Evolutionary conservation across 2,113 vertebrate species (phyloP).

Genomic region (Tapirus terrestris): DNA sequence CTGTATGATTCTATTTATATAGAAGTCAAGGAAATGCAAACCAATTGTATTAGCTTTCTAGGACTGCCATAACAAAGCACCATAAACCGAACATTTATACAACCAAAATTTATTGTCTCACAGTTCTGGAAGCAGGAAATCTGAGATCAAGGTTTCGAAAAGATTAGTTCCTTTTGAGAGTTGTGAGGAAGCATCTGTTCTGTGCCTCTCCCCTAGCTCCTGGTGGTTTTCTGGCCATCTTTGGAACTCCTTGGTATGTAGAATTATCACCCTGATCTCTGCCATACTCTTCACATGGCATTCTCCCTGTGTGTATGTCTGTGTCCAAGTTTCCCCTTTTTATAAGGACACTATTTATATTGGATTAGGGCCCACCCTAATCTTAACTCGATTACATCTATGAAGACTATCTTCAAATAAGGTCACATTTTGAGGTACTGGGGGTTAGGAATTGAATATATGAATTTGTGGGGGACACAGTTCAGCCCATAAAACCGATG

Average conservation of each 20-base stretch:
- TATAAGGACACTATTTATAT: neutral
- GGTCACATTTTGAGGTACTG: neutral
- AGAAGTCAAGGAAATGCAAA: neutral
- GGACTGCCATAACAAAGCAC: neutral
- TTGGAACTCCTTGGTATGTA: neutral
- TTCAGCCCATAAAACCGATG: neutral
- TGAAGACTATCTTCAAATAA: constrained; percentile 16
- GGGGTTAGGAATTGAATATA: neutral
- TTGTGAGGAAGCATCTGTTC: neutral
- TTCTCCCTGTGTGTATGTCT: neutral
- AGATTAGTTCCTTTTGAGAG: neutral
- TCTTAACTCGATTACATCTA: constrained; percentile 23
- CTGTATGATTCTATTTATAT: neutral
- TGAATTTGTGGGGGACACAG: neutral
- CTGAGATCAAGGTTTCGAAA: neutral
- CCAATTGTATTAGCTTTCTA: neutral
- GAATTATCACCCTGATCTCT: neutral
- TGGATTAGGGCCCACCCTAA: neutral
- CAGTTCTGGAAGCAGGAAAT: neutral
- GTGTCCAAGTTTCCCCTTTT: neutral
- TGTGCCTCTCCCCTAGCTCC: neutral
- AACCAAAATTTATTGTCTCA: neutral
- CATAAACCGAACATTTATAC: neutral
- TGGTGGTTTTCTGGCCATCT: neutral
- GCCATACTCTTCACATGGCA: neutral